These are phyloP conservation scores for Ceratina australensis DNA, from an alignment of 1,140 invertebrate species.

Conservation along the genomic window DNA sequence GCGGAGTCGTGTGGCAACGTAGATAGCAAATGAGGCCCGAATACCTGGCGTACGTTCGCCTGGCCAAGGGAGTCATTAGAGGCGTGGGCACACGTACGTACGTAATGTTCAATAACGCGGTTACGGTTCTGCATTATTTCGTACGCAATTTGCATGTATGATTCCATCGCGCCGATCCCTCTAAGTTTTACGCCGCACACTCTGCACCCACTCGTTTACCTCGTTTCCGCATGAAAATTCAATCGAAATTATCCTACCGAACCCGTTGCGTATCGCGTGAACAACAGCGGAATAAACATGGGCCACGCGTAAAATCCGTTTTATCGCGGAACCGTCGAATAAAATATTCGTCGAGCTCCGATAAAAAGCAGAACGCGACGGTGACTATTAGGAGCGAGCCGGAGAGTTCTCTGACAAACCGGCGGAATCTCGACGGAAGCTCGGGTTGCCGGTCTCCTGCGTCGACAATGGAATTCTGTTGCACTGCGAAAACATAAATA, in stretches of 20 bases:
- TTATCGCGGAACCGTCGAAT: background rate
- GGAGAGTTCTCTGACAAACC: no score
- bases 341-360: background rate
- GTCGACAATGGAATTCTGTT: slow-evolving; percentile 26
- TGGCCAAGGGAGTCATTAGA: slow-evolving; percentile 38
- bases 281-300: background rate
- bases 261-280: background rate
- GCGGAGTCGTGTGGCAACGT: slow-evolving; percentile 25
- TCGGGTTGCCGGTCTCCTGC: slow-evolving; percentile 4
- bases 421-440: background rate
- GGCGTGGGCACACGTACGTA: slow-evolving; percentile 27
- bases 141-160: slow-evolving; percentile 34
- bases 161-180: background rate
- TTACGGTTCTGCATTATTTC: slow-evolving; percentile 35
- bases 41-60: slow-evolving; percentile 34
- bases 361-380: no score
- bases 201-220: background rate
- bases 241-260: background rate
- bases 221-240: background rate
- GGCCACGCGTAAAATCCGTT: background rate
- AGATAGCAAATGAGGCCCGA: slow-evolving; percentile 44
- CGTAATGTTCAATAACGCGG: slow-evolving; percentile 36
- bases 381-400: background rate
- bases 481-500: slow-evolving; percentile 37
- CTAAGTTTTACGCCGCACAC: background rate